Percentiles rank a stretch among this genome's conserved stretches.
phyloP scores from a whole-genome alignment of 2,888 invertebrate genomes.

The Macrophya annulata region DNA sequence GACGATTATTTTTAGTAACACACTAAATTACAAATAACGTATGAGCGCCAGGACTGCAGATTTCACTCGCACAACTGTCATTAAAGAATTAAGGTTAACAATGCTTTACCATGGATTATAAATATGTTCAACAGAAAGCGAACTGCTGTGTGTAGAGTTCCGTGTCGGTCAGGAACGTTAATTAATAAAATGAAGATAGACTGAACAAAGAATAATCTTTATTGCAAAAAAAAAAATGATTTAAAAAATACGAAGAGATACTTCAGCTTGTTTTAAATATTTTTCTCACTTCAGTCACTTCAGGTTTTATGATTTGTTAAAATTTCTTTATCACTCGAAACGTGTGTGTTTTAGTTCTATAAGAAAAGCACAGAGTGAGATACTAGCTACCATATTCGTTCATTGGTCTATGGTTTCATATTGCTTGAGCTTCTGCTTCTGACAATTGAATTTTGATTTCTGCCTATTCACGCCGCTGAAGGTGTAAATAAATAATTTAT shows the following conservation, averaged over 20 bases:
- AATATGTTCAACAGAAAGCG: neutral
- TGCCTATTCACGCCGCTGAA: conserved; percentile 73
- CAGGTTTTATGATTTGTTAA: neutral
- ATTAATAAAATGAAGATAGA: neutral
- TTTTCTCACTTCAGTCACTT: neutral
- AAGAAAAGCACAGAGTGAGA: conserved; percentile 15
- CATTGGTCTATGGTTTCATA: conserved; percentile 6
- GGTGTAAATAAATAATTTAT: conserved; percentile 57
- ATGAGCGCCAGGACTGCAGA: neutral
- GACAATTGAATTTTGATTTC: conserved; percentile 59
- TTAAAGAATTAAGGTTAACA: conserved; percentile 56
- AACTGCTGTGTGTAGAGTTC: neutral
- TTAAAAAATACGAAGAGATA: neutral
- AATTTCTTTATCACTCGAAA: neutral
- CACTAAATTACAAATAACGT: neutral
- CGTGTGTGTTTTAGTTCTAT: neutral
- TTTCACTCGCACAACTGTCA: conserved; percentile 28
- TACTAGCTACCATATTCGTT: neutral
- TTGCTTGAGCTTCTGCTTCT: conserved; percentile 23
- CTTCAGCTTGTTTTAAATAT: neutral
- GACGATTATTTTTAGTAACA: neutral
- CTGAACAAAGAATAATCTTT: neutral
- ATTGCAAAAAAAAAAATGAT: neutral
- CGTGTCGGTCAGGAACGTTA: neutral
- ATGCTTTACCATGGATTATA: conserved; percentile 15